Evolutionary conservation across 2,113 vertebrate genomes (phyloP).

Genomic region (Calidris pugnax): DNA sequence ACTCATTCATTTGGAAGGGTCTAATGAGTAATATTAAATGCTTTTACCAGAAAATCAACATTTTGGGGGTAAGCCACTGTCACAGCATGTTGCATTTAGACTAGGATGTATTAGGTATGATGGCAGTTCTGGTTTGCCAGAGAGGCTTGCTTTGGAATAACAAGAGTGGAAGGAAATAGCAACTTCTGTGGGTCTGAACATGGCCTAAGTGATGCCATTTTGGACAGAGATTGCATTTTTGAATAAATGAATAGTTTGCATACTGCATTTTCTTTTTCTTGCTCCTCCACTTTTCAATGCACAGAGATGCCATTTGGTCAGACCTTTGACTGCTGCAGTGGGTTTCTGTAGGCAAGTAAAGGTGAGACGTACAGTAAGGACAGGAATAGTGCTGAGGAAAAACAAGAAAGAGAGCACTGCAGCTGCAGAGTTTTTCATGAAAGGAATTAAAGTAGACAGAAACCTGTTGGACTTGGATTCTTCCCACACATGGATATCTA

Average conservation of each 20-base stretch:
- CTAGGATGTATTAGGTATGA: neutral
- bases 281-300: neutral
- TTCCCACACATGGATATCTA: neutral
- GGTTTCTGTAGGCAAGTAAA: neutral
- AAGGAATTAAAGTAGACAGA: neutral
- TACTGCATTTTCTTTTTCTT: neutral
- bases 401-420: neutral
- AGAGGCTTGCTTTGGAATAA: neutral
- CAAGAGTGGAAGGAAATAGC: neutral
- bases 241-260: neutral
- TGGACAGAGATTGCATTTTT: neutral
- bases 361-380: neutral
- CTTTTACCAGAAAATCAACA: neutral
- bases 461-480: neutral
- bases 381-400: neutral
- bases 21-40: slow-evolving; percentile 25
- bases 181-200: neutral
- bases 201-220: neutral
- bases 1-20: neutral
- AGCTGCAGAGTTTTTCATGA: neutral
- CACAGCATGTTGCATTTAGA: neutral
- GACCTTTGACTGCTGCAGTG: neutral
- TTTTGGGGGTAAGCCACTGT: neutral
- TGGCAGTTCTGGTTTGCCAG: neutral
- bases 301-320: neutral